phyloP scores from a whole-genome alignment of 2,888 invertebrate genomes.

The Leucania comma region DNA sequence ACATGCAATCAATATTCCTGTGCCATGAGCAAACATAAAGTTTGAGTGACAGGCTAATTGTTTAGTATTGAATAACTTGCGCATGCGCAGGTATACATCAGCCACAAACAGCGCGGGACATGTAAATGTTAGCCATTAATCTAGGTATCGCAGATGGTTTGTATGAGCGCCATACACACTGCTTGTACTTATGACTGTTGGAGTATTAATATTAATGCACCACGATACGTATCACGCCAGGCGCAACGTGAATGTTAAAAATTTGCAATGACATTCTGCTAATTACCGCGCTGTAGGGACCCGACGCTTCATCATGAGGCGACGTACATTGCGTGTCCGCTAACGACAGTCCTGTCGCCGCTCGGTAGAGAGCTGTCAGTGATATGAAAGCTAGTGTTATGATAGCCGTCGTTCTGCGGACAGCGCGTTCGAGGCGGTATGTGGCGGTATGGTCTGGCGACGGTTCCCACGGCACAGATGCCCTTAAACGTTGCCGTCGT shows the following conservation, averaged over 20 bases:
- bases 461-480: slow-evolving; percentile 87
- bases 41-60: slow-evolving; percentile 43
- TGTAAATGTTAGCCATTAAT: slow-evolving; percentile 65
- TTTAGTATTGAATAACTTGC: slow-evolving; percentile 46
- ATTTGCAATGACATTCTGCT: slow-evolving; percentile 75
- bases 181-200: slow-evolving; percentile 31
- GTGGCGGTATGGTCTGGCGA: slow-evolving; percentile 67
- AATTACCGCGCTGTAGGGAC: slow-evolving; percentile 60
- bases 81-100: slow-evolving; percentile 33
- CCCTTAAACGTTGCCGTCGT: slow-evolving; percentile 76
- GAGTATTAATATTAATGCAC: slow-evolving; percentile 74
- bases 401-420: not conserved
- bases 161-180: slow-evolving; percentile 29
- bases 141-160: slow-evolving; percentile 56
- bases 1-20: slow-evolving; percentile 37
- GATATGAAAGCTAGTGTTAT: slow-evolving; percentile 13
- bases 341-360: not conserved
- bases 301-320: not conserved
- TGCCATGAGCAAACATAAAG: slow-evolving; percentile 17
- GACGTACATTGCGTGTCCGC: slow-evolving; percentile 44
- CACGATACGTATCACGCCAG: slow-evolving; percentile 76
- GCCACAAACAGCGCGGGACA: slow-evolving; percentile 54
- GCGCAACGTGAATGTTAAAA: slow-evolving; percentile 75
- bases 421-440: slow-evolving; percentile 48
- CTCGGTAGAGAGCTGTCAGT: slow-evolving; percentile 5